Percentiles rank a stretch among this genome's conserved stretches.
Evolutionary conservation across 2,888 invertebrate species (phyloP).

Genomic region (Oxyscelio sp.): DNA sequence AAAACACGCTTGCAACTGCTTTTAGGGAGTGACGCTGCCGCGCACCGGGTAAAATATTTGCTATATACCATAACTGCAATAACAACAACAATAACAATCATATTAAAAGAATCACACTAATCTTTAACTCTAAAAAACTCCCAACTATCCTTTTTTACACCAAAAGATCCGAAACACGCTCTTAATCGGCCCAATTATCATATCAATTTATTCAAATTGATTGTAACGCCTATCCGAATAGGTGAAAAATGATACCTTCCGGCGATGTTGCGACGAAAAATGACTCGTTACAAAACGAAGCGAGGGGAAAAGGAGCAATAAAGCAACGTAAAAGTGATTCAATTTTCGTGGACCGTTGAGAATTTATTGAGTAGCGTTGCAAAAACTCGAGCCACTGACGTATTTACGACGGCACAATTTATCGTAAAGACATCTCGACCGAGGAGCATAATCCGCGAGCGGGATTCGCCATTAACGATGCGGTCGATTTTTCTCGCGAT

Average conservation of each 20-base stretch:
- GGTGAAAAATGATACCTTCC: no score
- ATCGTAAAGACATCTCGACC: slow-evolving; percentile 36
- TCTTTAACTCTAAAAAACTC: no score
- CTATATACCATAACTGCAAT: no score
- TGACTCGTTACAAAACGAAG: neutral
- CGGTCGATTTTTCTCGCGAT: slow-evolving; percentile 62
- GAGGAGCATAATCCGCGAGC: slow-evolving; percentile 48
- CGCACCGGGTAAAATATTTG: no score
- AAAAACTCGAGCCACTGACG: slow-evolving; percentile 30
- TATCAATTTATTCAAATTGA: neutral
- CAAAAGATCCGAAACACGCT: no score
- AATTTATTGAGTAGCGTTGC: slow-evolving; percentile 5
- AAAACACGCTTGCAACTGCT: no score
- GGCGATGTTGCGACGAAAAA: neutral
- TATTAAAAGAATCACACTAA: no score
- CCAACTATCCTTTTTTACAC: no score
- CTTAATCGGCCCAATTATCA: neutral
- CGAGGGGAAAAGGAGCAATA: slow-evolving; percentile 5
- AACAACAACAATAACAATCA: no score
- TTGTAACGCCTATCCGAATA: neutral
- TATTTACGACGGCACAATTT: slow-evolving; percentile 42
- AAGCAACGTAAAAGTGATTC: slow-evolving; percentile 10
- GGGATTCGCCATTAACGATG: slow-evolving; percentile 64
- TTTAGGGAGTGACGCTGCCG: no score
- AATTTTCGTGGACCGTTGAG: slow-evolving; percentile 7